Base-by-base conservation (phyloP, 2,797 vertebrate species). In the Crax fasciolata region DNA sequence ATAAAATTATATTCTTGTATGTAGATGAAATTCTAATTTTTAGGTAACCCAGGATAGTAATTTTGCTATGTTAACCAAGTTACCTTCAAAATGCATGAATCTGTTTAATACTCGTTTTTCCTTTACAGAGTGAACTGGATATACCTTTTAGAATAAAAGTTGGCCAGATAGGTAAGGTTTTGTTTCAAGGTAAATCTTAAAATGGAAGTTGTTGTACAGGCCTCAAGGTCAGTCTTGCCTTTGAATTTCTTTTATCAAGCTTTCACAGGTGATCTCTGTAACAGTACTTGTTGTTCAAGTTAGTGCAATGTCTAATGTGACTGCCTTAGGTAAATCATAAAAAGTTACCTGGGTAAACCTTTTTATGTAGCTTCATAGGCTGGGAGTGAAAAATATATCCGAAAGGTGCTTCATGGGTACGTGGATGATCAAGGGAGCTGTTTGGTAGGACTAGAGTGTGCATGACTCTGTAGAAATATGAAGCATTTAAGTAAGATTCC, bases 81-180 rank as follows among this genome's bases (percentile, higher is more conserved):
- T 63, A 72, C 62, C 32, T 59, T 71, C 39, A 43, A 72, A 76
- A 68, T 83, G 21, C 6, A 4, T 48, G 18, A 10, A 27, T 73
- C 27, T 76, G 13, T 87, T 67, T 41, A 81, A 76, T 79, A 12
- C 28, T 25, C 70, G 10, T 61, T 63, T 95, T 95, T 65, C 91
- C 51, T 73, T 92, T 75, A 71, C 96, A 99, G 99, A 99, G 98
- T 96, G 99, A 99, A 93, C 97, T 99, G 59, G 98, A 99, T 94
- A 98, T 99, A 79, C 99, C 99, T 28, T 99, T 99, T 97, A 99
- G 97, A 98, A 97, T 99, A 77, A 99, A 99, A 93, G 98, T 98
- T 70, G 99, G 99, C 44, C 99, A 99, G 92, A 99, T 99, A 52
- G 99, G 99, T 99, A 97, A 99, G 99, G 97, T 87, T 65, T 54